Percentiles rank a stretch among this genome's conserved stretches.
Conservation (phyloP, 2,113 vertebrate species). For the Dasypus novemcinctus region DNA sequence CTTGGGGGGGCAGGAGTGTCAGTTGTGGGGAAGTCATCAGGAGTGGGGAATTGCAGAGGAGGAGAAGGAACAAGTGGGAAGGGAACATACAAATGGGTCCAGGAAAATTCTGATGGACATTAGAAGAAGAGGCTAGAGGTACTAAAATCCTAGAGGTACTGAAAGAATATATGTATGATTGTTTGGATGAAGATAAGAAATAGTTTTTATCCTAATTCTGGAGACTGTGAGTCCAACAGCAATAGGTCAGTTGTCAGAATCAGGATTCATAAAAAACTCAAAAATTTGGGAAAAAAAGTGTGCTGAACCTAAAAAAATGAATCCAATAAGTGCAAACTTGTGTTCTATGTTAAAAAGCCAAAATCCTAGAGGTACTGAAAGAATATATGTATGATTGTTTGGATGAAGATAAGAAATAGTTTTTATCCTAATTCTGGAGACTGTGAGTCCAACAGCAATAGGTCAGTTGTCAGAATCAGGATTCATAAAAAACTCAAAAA, state of each 20-base stretch:
- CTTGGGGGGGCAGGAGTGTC: no score
- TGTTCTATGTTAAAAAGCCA: background rate
- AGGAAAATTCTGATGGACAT: accelerated
- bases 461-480: background rate
- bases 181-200: background rate
- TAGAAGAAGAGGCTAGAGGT: accelerated
- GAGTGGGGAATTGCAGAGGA: accelerated
- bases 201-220: no score
- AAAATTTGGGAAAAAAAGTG: background rate
- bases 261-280: background rate
- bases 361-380: no score
- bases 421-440: no score
- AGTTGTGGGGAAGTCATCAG: accelerated
- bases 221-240: background rate
- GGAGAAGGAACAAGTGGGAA: accelerated
- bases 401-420: background rate
- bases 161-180: no score
- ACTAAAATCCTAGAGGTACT: accelerated
- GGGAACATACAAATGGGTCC: accelerated
- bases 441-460: background rate
- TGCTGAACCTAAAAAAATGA: background rate
- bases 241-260: background rate
- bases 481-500: background rate
- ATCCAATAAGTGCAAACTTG: background rate
- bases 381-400: background rate